Evolutionary conservation across 2,888 invertebrate species (phyloP).

Genomic region (Willowsia nigromaculata): DNA sequence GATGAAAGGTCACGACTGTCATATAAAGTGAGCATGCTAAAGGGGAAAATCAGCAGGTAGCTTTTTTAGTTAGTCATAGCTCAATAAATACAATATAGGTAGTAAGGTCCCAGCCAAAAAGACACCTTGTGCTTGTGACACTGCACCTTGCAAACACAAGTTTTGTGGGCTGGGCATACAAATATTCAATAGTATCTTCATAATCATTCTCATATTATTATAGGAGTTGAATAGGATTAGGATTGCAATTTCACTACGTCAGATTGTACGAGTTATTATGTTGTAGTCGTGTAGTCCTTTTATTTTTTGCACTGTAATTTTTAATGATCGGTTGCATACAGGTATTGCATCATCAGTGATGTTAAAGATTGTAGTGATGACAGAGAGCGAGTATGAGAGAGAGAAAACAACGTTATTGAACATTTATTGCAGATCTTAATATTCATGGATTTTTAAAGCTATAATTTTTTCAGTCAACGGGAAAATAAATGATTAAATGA

Average conservation of each 20-base stretch:
- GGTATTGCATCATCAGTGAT: background rate
- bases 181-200: background rate
- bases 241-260: too few species aligned
- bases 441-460: slow-evolving; percentile 19
- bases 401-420: background rate
- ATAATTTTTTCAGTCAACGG: slow-evolving; percentile 35
- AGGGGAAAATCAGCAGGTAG: slow-evolving; percentile 55
- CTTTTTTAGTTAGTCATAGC: slow-evolving; percentile 4
- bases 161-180: slow-evolving; percentile 29
- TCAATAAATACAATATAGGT: background rate
- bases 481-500: background rate
- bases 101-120: slow-evolving; percentile 23
- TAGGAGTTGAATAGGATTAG: too few species aligned
- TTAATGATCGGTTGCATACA: background rate
- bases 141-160: background rate
- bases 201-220: background rate
- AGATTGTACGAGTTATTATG: too few species aligned
- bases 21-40: slow-evolving; percentile 51
- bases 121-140: slow-evolving; percentile 54
- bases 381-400: background rate
- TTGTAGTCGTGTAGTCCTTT: background rate
- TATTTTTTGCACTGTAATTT: background rate
- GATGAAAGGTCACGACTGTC: slow-evolving; percentile 68
- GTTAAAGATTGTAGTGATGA: background rate
- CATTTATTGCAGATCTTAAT: slow-evolving; percentile 10